Base-by-base conservation (phyloP, 35 echinoderm and acorn worm genomes). In the Apostichopus parvimensis region DNA sequence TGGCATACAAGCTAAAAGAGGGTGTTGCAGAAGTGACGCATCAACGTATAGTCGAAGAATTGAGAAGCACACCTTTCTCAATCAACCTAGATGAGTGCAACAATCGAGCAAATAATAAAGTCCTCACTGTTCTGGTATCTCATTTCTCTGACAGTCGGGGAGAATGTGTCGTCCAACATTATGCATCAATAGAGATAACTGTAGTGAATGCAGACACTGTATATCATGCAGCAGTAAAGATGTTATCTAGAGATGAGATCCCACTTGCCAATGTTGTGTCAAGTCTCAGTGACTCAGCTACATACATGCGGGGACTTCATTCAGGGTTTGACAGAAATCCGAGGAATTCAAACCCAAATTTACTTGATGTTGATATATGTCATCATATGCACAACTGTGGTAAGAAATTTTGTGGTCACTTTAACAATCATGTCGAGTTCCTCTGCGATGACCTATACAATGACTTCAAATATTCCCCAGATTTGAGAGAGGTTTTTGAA, bases 321-420 rank as follows among this genome's bases (percentile, higher is more conserved):
- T 79, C 73, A 59, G 90, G 90, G 80, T 91, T 91, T 91, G 76
- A 91, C 23, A 78, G 76, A 18, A 60, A 73, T 26, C 77, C 64
- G 53, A 72, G 73, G 60, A 56, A 91, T 25, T 53, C 56, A 62
- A 80, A 79, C 61, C 90, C 77, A 18, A 26, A 91, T 62, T 78
- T 80, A 22, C 45, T 91, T 10, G 76, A 79, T 76, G 80, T 80
- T 18, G 73, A 58, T 55, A 60, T 91, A 18, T 91, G 90, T 61
- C 90, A 78, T 80, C 90, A 91, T 91, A 91, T 91, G 56, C 90
- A 91, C 56, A 91, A 80, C 62, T 91, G 73, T 59, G 90, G 56
- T 25, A 91, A 79, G 56, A 22, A 62, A 76, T 91, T 91, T 58
- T 91, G 90, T 60, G 45, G 52, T n/a, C 77, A 78, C 71, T 91